Conservation (phyloP, 2,113 vertebrate species). For the Embiotoca jacksoni region DNA sequence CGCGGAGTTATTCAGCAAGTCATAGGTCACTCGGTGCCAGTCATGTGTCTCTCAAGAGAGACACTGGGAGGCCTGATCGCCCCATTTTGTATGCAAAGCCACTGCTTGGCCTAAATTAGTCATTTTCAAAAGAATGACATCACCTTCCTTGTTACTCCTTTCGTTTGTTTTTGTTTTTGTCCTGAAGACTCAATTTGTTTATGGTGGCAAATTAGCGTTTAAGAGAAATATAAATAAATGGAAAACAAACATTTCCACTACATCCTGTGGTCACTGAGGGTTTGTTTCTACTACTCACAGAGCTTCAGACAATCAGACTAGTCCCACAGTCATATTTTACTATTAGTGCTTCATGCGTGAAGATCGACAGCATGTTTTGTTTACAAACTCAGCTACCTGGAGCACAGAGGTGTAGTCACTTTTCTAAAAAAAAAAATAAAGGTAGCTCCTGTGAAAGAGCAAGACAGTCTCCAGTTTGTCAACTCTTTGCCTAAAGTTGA, state of each 20-base stretch:
- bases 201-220: not conserved
- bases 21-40: not conserved
- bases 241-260: not conserved
- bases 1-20: constrained; percentile 11
- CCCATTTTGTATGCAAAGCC: not conserved
- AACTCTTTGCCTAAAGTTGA: too few species aligned
- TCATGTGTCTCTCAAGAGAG: constrained; percentile 1
- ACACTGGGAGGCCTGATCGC: not conserved
- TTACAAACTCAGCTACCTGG: not conserved
- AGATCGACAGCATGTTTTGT: not conserved
- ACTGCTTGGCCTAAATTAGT: not conserved
- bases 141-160: not conserved
- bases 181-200: not conserved
- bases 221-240: not conserved
- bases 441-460: too few species aligned
- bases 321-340: not conserved
- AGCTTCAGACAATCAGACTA: too few species aligned
- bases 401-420: not conserved
- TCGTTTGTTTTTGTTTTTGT: not conserved
- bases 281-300: too few species aligned
- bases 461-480: too few species aligned
- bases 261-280: not conserved
- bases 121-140: not conserved
- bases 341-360: not conserved
- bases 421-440: too few species aligned